Base-by-base conservation (phyloP, 2,113 vertebrate genomes). In the Cairina moschata region DNA sequence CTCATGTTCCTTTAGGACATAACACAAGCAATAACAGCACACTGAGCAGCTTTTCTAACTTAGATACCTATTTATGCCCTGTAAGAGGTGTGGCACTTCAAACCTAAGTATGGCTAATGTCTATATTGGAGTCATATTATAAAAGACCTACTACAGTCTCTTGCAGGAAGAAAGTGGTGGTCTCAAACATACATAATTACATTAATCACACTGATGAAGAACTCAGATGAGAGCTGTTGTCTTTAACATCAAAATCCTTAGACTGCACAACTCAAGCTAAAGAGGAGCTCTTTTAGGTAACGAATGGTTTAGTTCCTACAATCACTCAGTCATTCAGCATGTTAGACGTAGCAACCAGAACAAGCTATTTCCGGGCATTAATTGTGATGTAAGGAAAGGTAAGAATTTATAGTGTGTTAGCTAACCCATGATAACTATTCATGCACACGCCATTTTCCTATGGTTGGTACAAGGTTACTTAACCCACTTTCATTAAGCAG, bases 1-100 rank as follows among this genome's bases (percentile, higher is more conserved):
- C 96, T 97, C 97, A 97, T 97, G 93, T 81, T 96, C 96, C 97
- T 97, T 95, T 95, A 97, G 97, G 96, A 97, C 92, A 97, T 96
- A 97, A 50, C 91, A 91, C 96, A 96, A 96, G 95, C 92, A 96
- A 95, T 96, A 97, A 97, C 96, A 97, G 91, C 93, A 87, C 92
- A 90, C 85, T 20, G 91, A 90, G 87, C 90, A 94, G 96, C 59
- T 74, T 95, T 94, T 94, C 95, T 94, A 80, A 88, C 85, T 89
- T 20, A 91, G 92, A 93, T 92, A 93, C 72, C 58, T 92, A 85
- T 87, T 93, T 85, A 79, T 95, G 84, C 63, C 87, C 80, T 28
- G 5, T 23, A 62, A 89, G 75, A 92, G 94, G 96, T 85, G 94
- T 71, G 91, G 93, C 86, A 89, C 32, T 68, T 90, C 81, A 74